phyloP scores from a whole-genome alignment of 2,797 vertebrate species.

The Poecilia wingei region DNA sequence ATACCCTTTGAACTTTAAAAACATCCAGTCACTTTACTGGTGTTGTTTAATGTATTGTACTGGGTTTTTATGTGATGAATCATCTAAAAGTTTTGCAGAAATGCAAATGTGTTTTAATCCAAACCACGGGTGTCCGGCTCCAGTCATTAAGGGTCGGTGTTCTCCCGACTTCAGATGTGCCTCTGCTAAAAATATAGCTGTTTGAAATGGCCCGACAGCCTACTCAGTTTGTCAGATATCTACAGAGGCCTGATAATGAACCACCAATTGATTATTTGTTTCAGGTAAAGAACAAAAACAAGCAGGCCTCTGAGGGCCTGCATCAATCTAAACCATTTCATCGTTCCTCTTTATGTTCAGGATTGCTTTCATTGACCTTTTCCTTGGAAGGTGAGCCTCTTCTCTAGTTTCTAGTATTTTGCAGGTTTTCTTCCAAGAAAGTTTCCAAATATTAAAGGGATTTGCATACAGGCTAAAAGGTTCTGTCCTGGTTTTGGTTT shows the following conservation, averaged over 20 bases:
- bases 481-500: background rate
- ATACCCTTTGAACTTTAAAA: background rate
- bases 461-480: background rate
- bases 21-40: background rate
- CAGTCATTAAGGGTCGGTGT: background rate
- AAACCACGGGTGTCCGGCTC: too few relatives aligned
- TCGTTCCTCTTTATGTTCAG: background rate
- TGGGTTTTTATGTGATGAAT: background rate
- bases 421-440: background rate
- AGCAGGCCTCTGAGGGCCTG: background rate
- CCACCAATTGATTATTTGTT: background rate
- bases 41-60: background rate
- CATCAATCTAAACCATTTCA: background rate
- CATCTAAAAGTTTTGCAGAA: background rate
- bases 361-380: background rate
- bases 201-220: background rate
- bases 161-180: background rate
- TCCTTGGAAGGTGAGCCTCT: background rate
- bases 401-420: background rate
- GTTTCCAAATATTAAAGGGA: background rate
- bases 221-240: background rate
- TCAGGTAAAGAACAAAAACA: background rate
- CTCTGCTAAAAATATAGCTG: background rate
- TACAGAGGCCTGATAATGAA: background rate
- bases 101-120: background rate